Percentiles rank a stretch among this genome's conserved stretches.
Evolutionary conservation across 2,113 vertebrate genomes (phyloP).

Genomic region (Sula dactylatra): DNA sequence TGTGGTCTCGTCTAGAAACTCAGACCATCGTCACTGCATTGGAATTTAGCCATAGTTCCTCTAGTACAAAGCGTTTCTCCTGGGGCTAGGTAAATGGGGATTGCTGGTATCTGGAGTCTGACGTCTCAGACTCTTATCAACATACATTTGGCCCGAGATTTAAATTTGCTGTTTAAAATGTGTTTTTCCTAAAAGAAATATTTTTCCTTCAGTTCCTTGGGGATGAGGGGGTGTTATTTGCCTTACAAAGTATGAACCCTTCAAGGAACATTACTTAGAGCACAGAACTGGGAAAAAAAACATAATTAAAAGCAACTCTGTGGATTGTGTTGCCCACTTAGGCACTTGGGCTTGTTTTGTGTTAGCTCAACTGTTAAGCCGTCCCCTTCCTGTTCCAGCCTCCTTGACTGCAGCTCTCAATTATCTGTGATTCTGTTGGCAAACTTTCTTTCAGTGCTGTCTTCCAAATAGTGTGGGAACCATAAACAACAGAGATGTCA

Average conservation of each 20-base stretch:
- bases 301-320: background rate
- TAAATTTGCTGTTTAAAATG: background rate
- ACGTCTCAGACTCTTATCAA: background rate
- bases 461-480: background rate
- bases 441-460: background rate
- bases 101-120: background rate
- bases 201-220: background rate
- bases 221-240: background rate
- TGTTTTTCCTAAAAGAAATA: background rate
- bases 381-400: background rate
- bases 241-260: background rate
- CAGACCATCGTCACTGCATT: background rate
- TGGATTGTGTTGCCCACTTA: background rate
- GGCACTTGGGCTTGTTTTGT: background rate
- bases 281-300: background rate
- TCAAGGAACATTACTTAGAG: background rate
- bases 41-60: background rate
- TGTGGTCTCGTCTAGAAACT: background rate
- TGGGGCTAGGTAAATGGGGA: background rate
- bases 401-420: background rate
- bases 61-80: background rate
- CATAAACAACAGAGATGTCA: background rate
- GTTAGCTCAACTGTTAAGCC: background rate
- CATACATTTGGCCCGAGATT: background rate
- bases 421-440: conserved; percentile 39